Evolutionary conservation across 1,140 invertebrate species (phyloP), one percentile per base, ranked within the genome.

Genomic region (Adelges cooleyi): DNA sequence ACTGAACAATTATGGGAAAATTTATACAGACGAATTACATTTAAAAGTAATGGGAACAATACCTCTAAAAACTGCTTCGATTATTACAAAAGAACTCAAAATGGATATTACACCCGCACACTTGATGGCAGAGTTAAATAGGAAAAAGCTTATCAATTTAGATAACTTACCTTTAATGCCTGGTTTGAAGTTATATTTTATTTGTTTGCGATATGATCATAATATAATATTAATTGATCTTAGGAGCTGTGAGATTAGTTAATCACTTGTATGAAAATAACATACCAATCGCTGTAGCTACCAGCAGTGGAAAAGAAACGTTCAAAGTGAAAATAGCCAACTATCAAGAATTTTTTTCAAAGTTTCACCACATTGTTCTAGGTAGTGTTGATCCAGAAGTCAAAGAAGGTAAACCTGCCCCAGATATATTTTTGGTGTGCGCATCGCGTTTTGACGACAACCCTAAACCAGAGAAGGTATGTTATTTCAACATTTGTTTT

Each of bases 361-460:
- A 86, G n/a, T 95, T 95, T 73, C 76, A 85, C 70, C 93, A 94
- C 72, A 81, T 83, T 71, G 91, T 96, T 0, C 81, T 87, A 69
- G 90, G 87, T 1, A 86, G 87, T 51, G 84, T 85, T 15, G 93
- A 98, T 77, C 81, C 84, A 2, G 91, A 94, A 67, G 89, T 97
- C 0, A 86, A 85, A 70, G 78, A 82, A 68, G 92, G 93, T 20
- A 97, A 98, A 80, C 94, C 94, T 13, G 82, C 83, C 67, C 94
- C 94, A 0, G 92, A 96, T 75, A 90, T 93, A 71, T 98, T 95
- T 73, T 74, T 93, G 11, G 81, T 93, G 1, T 88, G 89, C 68
- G 90, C 91, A 5, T 77, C 80, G 3, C 78, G 92, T 69, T 96
- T 98, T 74, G 72, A 79, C 1, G 83, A 86, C 68, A 82, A 81